Conservation (phyloP, 2,113 vertebrate genomes). For the Eurystomus gularis region DNA sequence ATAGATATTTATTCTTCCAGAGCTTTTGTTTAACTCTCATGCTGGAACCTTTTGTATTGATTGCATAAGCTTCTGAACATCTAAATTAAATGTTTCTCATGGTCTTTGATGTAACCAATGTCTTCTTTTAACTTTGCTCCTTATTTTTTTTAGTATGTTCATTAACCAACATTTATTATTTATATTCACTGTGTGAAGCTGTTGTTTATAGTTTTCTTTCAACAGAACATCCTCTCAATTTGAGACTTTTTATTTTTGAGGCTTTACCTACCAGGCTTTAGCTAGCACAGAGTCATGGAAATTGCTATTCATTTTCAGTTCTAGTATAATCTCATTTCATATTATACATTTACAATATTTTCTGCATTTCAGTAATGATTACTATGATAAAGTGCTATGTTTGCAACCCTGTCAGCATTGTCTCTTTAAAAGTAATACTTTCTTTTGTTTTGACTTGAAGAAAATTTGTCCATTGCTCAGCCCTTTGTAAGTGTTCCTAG, state of each 20-base stretch:
- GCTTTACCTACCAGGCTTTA: not conserved
- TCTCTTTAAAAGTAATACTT: not conserved
- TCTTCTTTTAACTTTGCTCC: conserved; percentile 33
- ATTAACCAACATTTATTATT: conserved; percentile 21
- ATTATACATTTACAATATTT: not conserved
- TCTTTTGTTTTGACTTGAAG: not conserved
- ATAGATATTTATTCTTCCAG: conserved; percentile 4
- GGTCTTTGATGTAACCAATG: not conserved
- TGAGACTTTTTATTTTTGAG: not conserved
- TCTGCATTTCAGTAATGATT: not conserved
- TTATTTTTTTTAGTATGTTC: not conserved
- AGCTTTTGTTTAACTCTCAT: conserved; percentile 16
- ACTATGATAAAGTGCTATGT: not conserved
- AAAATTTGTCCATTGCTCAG: not conserved
- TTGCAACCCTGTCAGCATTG: not conserved
- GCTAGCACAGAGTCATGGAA: not conserved
- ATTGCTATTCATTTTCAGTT: not conserved
- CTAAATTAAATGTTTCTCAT: conserved; percentile 20
- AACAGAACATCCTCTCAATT: not conserved
- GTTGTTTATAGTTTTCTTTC: not conserved
- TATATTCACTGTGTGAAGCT: not conserved
- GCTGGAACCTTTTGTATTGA: not conserved
- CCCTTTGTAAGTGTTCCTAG: not conserved
- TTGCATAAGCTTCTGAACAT: not conserved
- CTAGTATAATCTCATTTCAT: not conserved